These are phyloP conservation scores for Betta splendens DNA, from an alignment of 2,797 vertebrate species.

Conservation along the genomic window DNA sequence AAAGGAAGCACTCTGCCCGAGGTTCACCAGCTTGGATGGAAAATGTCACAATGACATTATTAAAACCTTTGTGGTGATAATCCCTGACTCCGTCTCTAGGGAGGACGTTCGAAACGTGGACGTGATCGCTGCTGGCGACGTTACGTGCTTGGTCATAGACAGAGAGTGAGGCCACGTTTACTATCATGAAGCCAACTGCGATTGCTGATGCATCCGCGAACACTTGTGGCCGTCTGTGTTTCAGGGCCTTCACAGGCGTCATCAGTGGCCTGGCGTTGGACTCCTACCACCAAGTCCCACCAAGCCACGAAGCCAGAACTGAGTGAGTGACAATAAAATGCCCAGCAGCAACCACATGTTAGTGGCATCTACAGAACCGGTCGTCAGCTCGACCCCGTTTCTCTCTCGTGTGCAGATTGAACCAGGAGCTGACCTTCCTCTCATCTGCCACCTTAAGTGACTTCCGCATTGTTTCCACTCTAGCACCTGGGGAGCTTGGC, in stretches of 20 bases:
- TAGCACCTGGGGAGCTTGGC: constrained; percentile 91
- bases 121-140: constrained; percentile 69
- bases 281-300: constrained; percentile 43
- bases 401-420: constrained; percentile 80
- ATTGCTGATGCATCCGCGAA: too few relatives aligned
- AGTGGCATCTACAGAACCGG: not conserved
- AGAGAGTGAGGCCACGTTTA: too few relatives aligned
- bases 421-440: constrained; percentile 84
- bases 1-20: not conserved
- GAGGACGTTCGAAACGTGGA: constrained; percentile 68
- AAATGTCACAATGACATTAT: not conserved
- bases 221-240: constrained; percentile 34
- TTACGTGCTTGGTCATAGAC: constrained; percentile 77
- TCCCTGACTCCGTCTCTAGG: constrained; percentile 65
- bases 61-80: too few relatives aligned
- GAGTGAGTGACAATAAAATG: constrained; percentile 55
- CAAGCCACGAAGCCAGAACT: constrained; percentile 47
- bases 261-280: constrained; percentile 55
- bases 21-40: not conserved
- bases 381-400: not conserved
- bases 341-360: not conserved
- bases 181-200: too few relatives aligned
- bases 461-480: constrained; percentile 90
- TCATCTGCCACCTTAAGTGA: constrained; percentile 87
- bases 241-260: constrained; percentile 73